Base-by-base conservation (phyloP, 1,140 invertebrate species). In the Ceratosolen fusciceps region DNA sequence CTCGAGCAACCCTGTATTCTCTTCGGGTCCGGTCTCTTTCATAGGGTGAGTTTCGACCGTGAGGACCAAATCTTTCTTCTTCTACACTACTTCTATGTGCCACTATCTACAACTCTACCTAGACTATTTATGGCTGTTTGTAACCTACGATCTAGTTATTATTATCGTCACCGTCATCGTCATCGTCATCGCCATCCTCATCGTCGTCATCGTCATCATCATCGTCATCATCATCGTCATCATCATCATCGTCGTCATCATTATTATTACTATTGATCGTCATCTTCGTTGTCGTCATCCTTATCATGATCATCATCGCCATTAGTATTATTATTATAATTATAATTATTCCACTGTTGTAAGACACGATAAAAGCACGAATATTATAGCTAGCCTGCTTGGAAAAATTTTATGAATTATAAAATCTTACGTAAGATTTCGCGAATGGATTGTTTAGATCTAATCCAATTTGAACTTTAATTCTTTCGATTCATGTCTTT, bases 1-100 rank as follows among this genome's bases (percentile, higher is more conserved):
- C 88, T 86, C 83, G 86, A 81, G 84, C 86, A 87, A 87, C 86
- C 85, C 89, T 82, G 89, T 86, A 83, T 89, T 87, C 83, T 91
- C 86, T 86, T 90, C 87, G 83, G 87, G 88, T 85, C 84, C 88
- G 82, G 85, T 84, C 86, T 85, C 86, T 84, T 79, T 88, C 80
- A 85, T 89, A 29, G 89, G 89, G 89, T 90, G 89, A 90, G 89
- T 90, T 84, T 86, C 83, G 86, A 85, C 84, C 84, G 83, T 82
- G 31, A 65, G 21, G 19, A n/a, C n/a, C n/a, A n/a, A n/a, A 37
- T 65, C 73, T 80, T 34, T 5, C 37, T 34, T 56, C 77, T n/a
- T 60, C 9, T 47, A 79, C 58, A 74, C 39, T 60, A 52, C 52
- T 60, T 5, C 21, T 34, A 75, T 54, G 29, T 47, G 31, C 70